Evolutionary conservation across 1,140 invertebrate genomes (phyloP), one percentile per base, ranked within the genome.

Genomic region (Drosophila orosa): DNA sequence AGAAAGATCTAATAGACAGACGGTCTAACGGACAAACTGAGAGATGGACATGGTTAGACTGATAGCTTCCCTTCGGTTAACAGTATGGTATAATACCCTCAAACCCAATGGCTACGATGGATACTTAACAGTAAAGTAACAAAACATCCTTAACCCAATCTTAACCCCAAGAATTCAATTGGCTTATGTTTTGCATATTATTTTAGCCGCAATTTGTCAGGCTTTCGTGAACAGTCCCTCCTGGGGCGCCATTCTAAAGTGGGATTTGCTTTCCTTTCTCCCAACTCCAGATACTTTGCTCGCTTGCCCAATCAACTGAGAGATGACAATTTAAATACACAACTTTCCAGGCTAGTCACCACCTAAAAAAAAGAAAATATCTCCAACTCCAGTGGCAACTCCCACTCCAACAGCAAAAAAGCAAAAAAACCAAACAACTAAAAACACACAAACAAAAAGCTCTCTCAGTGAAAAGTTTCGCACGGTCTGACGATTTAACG

Each of bases 401-500:
- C 68, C 69, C 69, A 71, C 68, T 37, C 39, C 17, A 29, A 58
- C 52, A 8, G 1, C 8, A 50, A 50, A 50, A 35, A 15, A 4
- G 10, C 5, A 9, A 19, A 10, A 48, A 17, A 29, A 3, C n/a
- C 25, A 50, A 52, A 52, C 48, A 52, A 52, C 29, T 17, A 33
- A 52, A 52, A 52, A 52, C 48, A 52, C 48, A 52, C 48, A 54
- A 54, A 35, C 50, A 54, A 35, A 35, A 54, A 35, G 47, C 59
- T 76, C 56, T 76, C 56, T 42, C 61, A 47, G 58, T 52, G 48
- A 80, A 85, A 89, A 87, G 31, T 79, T 87, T 87, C 83, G 84
- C 83, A 87, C 83, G 83, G 83, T 87, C 74, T 57, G 65, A 31
- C 55, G 63, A 57, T 65, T 74, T 79, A 52, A 60, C 57, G 79